phyloP scores from a whole-genome alignment of 2,113 vertebrate genomes.

The Xiphorhynchus elegans region DNA sequence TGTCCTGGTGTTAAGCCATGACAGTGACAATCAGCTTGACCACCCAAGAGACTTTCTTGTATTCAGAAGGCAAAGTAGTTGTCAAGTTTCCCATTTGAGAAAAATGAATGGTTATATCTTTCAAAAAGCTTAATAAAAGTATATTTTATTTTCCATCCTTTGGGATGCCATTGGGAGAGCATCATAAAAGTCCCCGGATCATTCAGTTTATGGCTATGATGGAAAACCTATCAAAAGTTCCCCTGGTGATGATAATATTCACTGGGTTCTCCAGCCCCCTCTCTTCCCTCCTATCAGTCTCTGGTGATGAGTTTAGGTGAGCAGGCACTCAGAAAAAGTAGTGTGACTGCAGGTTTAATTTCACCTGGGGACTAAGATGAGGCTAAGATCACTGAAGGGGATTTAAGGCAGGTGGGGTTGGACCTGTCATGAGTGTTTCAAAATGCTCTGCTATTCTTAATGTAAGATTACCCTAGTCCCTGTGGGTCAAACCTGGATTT shows the following conservation, averaged over 20 bases:
- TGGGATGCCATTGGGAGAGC: not conserved
- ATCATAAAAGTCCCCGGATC: not conserved
- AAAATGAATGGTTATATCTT: conserved; percentile 44
- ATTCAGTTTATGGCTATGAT: conserved; percentile 38
- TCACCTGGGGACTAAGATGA: conserved; percentile 21
- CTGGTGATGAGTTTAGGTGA: conserved; percentile 26
- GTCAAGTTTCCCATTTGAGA: not conserved
- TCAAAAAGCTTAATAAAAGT: conserved; percentile 61
- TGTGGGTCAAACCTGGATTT: conserved; percentile 35
- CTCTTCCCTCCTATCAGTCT: not conserved
- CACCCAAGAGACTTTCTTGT: not conserved
- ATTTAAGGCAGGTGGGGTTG: conserved; percentile 62
- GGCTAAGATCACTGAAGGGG: conserved; percentile 48
- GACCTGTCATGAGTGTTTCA: conserved; percentile 46
- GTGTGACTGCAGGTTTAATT: conserved; percentile 41
- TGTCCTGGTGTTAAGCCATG: not conserved
- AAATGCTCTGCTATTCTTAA: conserved; percentile 52
- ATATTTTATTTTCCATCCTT: conserved; percentile 60
- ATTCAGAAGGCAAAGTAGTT: not conserved
- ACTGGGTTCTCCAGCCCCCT: not conserved
- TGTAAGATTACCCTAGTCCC: conserved; percentile 33
- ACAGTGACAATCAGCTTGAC: not conserved
- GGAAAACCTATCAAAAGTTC: conserved; percentile 49
- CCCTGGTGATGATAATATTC: not conserved
- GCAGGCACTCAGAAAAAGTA: conserved; percentile 2